A percentile compares a stretch with the other conserved stretches of the same genome.
Conservation (phyloP, 2,113 vertebrate species). For the Trochalopteron elliotii region DNA sequence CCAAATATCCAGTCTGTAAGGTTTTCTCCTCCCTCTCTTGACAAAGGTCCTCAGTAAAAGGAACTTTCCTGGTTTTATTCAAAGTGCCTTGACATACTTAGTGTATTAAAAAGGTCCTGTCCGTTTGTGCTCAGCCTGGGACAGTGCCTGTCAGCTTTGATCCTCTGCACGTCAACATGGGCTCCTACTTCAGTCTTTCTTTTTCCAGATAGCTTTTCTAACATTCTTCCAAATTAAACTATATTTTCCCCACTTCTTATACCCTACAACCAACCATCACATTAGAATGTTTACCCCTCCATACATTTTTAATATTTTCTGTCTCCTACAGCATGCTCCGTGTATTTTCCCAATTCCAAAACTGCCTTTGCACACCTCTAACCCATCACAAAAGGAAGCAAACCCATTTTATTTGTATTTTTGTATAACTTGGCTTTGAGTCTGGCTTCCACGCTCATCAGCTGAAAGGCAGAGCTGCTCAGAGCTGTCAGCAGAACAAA, state of each 20-base stretch:
- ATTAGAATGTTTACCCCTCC: not conserved
- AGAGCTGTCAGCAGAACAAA: conserved; percentile 37
- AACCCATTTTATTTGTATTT: not conserved
- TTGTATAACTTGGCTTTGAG: not conserved
- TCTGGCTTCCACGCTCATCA: not conserved
- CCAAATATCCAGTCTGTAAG: rapidly evolving
- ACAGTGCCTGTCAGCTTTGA: rapidly evolving
- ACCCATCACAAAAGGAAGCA: not conserved
- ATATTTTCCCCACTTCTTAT: not conserved
- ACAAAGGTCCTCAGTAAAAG: not conserved
- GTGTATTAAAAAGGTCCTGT: not conserved
- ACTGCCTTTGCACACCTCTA: not conserved
- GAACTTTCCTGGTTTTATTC: not conserved
- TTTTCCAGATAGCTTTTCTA: not conserved
- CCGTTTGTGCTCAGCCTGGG: not conserved
- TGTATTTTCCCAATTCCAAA: not conserved
- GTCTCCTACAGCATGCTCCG: rapidly evolving
- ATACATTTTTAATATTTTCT: not conserved
- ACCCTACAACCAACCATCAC: not conserved
- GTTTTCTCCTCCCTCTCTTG: not conserved
- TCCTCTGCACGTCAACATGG: not conserved
- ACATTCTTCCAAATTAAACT: not conserved
- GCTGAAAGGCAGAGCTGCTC: not conserved
- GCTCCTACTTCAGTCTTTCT: not conserved
- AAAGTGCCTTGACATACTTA: not conserved